Evolutionary conservation across 2,888 invertebrate genomes (phyloP), one percentile per base, ranked within the genome.

Genomic region (Argynnis bischoffii): DNA sequence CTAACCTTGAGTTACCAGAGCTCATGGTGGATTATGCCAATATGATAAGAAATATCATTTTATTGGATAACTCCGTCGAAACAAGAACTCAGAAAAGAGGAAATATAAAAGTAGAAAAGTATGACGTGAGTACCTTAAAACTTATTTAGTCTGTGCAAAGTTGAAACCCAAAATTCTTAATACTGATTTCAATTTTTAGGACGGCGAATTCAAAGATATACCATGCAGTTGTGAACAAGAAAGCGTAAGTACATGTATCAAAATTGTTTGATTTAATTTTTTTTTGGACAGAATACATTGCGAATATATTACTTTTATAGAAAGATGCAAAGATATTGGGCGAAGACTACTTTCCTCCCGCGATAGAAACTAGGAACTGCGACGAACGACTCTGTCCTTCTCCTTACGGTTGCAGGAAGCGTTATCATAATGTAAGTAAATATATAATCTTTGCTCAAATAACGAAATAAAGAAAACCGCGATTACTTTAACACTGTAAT

Each of bases 31-130:
- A 91, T 74, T 89, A 91, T 71, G 90, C 89, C 1, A 89, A 92
- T 67, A 86, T 89, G 88, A 89, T 90, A 53, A 77, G 88, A 63
- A 87, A 91, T 67, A 87, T 90, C 2, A 85, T 90, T 67, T 77
- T 90, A 60, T 75, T 90, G 48, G 92, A 92, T 71, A 87, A 92
- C 71, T 90, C 91, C 5, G 85, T 90, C 11, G 86, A 92, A 79
- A 91, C 91, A 0, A 82, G 88, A 67, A 88, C 90, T 6, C 82
- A 86, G 21, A 90, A 91, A 77, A 80, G 89, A 72, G 91, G 89
- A 54, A 90, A 89, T 71, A 79, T 86, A 55, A 86, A 87, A 77
- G 81, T 84, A n/a, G 78, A 85, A 74, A 84, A 84, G 64, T 76
- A 78, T 65, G 80, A 82, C 66, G 89, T 88, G 74, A 84, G 88